Percentiles rank a stretch among this genome's conserved stretches.
phyloP scores from a whole-genome alignment of 2,113 vertebrate genomes.

The Corythornis vintsioides region DNA sequence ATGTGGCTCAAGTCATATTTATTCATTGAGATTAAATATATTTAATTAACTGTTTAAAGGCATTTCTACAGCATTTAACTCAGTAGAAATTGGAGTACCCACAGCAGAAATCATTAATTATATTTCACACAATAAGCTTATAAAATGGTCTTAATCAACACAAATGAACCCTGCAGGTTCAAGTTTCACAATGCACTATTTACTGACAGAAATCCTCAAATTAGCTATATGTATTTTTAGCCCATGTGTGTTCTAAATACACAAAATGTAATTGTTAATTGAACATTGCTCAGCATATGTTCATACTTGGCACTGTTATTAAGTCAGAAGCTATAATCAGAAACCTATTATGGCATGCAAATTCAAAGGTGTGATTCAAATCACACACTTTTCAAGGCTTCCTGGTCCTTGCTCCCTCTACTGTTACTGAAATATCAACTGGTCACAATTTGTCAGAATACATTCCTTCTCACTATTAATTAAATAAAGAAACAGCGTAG shows the following conservation, averaged over 20 bases:
- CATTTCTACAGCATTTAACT: not conserved
- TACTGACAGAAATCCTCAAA: not conserved
- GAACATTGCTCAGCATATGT: not conserved
- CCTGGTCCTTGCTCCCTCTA: not conserved
- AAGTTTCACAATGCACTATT: not conserved
- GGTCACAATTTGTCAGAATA: not conserved
- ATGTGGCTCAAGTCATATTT: not conserved
- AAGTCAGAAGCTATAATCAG: not conserved
- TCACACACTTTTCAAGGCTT: not conserved
- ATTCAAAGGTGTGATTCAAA: not conserved
- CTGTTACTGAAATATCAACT: not conserved
- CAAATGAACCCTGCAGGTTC: not conserved
- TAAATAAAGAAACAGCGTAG: not conserved
- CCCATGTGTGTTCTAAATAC: not conserved
- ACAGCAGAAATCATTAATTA: not conserved
- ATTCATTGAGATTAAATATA: not conserved
- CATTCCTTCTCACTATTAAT: not conserved
- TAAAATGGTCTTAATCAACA: not conserved
- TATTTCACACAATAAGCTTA: not conserved
- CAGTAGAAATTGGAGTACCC: not conserved
- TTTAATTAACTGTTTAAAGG: not conserved
- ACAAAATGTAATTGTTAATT: not conserved
- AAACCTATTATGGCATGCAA: not conserved
- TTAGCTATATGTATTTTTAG: not conserved
- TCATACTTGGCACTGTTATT: not conserved